Base-by-base conservation (phyloP, 2,113 vertebrate genomes). In the Epinephelus lanceolatus region DNA sequence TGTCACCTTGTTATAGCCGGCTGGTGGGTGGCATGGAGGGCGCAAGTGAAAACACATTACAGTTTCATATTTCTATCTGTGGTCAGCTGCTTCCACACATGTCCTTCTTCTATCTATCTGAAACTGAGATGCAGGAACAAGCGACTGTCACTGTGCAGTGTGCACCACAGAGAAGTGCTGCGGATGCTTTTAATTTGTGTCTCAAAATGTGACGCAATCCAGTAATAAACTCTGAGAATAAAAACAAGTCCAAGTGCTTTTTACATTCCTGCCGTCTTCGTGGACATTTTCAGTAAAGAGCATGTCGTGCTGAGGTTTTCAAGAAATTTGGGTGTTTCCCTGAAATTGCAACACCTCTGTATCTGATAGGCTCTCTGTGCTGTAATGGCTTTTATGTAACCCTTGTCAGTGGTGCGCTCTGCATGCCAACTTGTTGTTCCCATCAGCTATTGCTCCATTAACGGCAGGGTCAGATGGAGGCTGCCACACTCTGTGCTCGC, bases 1-100 rank as follows among this genome's bases (percentile, higher is more conserved):
- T 87, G 89, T 93, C 89, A 94, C 89, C 92, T 90, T 93, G 87
- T 83, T 87, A 45, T 15, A 56, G 66, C 78, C 55, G 72, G 40
- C 47, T 86, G 80, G 60, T 66, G 70, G 63, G 62, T 74, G 73
- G 78, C 69, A 52, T 42, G 71, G 61, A 76, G 71, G 66, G 14
- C 83, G 49, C 42, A 69, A 57, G 65, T 62, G 42, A 60, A 65
- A 81, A 72, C 63, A 63, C 11, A 67, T 42, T 11, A 19, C 15
- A 67, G 76, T 70, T 63, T 83, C 70, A 55, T 56, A 51, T 88
- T 76, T 52, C 49, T 30, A 0, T 72, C 59, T 69, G n/a, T 69
- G 84, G 83, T 80, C 74, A 71, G 49, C 62, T 33, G 66, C 77
- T 72, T 40, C 23, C 18, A 25, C 25, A 59, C 21, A 47, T 5